These are phyloP conservation scores for Anodontia alba DNA, from an alignment of 2,888 invertebrate genomes.

Conservation along the genomic window DNA sequence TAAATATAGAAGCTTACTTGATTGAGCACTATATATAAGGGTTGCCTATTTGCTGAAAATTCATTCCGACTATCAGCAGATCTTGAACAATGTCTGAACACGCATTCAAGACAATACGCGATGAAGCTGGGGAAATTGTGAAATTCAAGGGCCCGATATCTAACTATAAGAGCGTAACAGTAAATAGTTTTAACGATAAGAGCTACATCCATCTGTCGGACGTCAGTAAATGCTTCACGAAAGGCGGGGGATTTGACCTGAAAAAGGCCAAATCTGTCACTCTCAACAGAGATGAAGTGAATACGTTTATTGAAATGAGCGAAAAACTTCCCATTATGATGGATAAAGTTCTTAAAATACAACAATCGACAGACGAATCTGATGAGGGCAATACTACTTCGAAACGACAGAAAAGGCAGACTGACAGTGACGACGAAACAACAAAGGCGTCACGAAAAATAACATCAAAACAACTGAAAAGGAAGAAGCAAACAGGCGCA, in stretches of 20 bases:
- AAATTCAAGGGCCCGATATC: background rate
- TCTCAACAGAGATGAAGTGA: background rate
- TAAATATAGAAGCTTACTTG: background rate
- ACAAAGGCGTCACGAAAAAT: background rate
- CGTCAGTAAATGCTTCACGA: slow-evolving; percentile 6
- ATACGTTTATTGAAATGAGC: background rate
- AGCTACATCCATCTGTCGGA: background rate
- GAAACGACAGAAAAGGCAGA: too few species aligned
- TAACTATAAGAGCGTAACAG: background rate
- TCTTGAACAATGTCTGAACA: background rate
- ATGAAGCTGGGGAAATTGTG: background rate
- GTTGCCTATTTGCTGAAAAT: background rate
- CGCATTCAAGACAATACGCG: background rate
- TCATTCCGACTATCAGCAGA: background rate
- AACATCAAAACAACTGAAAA: background rate
- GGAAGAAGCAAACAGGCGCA: background rate
- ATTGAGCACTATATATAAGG: background rate
- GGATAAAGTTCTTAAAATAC: background rate
- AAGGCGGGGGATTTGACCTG: background rate
- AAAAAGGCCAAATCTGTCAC: slow-evolving; percentile 7
- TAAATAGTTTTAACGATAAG: background rate
- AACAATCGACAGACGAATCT: too few species aligned
- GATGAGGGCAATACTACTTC: too few species aligned
- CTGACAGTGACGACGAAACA: background rate
- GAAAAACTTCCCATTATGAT: background rate